phyloP scores from a whole-genome alignment of 2,888 invertebrate genomes.

The Epirrita christyi region DNA sequence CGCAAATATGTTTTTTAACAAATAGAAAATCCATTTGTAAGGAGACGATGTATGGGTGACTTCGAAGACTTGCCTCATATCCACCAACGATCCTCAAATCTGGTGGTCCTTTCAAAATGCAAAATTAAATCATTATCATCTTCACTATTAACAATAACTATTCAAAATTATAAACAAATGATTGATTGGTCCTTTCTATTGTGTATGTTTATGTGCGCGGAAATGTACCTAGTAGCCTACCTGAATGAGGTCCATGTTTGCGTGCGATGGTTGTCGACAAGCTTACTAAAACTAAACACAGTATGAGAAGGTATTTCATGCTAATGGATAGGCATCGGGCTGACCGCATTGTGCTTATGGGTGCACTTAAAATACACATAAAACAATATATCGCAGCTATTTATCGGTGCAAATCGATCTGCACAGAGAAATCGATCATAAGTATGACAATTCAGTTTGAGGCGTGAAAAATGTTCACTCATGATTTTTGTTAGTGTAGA shows the following conservation, averaged over 20 bases:
- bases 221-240: background rate
- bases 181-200: no score
- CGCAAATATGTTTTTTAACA: no score
- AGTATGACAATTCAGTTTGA: no score
- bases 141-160: no score
- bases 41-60: conserved; percentile 76
- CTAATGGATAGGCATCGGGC: conserved; percentile 27
- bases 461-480: conserved; percentile 45
- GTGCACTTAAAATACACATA: background rate
- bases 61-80: conserved; percentile 64
- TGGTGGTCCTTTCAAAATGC: conserved; percentile 10
- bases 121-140: no score
- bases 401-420: conserved; percentile 32
- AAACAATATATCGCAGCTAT: no score
- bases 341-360: conserved; percentile 11
- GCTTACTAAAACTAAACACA: conserved; percentile 30
- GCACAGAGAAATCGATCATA: no score
- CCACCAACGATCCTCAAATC: conserved; percentile 68
- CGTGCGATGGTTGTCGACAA: conserved; percentile 12
- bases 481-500: no score
- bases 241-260: background rate
- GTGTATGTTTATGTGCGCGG: background rate
- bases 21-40: conserved; percentile 71
- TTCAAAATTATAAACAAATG: no score
- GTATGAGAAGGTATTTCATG: conserved; percentile 52